phyloP scores from a whole-genome alignment of 2,113 vertebrate species.

The Thunnus thynnus region DNA sequence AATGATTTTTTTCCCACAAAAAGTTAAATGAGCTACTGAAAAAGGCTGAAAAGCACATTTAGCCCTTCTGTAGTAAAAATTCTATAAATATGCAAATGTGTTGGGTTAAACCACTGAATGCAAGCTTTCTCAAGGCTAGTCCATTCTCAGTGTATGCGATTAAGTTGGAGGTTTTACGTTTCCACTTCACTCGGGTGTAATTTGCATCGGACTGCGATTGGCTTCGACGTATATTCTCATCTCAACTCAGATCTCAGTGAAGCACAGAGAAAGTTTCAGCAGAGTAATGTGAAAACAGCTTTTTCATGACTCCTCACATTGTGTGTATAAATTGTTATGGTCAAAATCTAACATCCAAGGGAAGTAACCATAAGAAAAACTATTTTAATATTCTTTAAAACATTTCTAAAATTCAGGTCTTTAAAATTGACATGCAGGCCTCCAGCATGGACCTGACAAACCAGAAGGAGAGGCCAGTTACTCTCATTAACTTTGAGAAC shows the following conservation, averaged over 20 bases:
- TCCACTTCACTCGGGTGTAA: background rate
- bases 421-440: too few relatives aligned
- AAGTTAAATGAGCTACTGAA: background rate
- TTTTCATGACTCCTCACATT: too few relatives aligned
- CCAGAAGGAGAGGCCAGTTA: background rate
- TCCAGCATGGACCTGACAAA: background rate
- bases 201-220: background rate
- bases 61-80: background rate
- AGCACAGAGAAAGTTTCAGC: background rate
- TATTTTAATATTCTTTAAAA: too few relatives aligned
- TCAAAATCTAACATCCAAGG: too few relatives aligned
- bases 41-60: background rate
- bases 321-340: too few relatives aligned
- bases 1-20: background rate
- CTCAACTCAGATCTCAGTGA: background rate
- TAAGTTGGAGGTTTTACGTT: too few relatives aligned
- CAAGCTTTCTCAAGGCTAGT: too few relatives aligned
- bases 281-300: background rate
- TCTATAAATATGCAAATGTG: slow-evolving; percentile 7
- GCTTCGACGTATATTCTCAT: background rate
- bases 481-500: background rate
- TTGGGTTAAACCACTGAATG: background rate
- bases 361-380: too few relatives aligned
- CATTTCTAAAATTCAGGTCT: too few relatives aligned
- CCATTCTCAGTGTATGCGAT: too few relatives aligned